Evolutionary conservation across 2,797 vertebrate genomes (phyloP).

Genomic region (Anabas testudineus): DNA sequence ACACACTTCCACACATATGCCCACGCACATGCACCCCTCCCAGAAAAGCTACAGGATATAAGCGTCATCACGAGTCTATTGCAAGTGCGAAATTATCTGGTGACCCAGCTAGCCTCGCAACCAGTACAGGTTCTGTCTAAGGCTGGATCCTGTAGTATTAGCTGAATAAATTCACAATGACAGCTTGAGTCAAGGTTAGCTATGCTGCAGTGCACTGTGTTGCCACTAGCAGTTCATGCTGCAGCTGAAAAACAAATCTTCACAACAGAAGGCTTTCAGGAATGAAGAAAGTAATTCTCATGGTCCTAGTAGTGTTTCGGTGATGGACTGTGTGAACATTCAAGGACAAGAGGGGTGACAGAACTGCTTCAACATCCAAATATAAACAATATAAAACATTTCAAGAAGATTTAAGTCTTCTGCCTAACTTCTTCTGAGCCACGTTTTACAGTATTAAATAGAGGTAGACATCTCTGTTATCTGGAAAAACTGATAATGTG

Average conservation of each 20-base stretch:
- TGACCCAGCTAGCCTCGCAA: slow-evolving; percentile 12
- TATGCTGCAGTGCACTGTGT: slow-evolving; percentile 8
- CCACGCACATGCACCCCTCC: not conserved
- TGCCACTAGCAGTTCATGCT: slow-evolving; percentile 26
- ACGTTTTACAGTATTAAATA: too few relatives aligned
- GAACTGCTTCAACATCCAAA: not conserved
- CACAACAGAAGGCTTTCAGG: slow-evolving; percentile 1
- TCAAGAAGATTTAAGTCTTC: too few relatives aligned
- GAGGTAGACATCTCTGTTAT: too few relatives aligned
- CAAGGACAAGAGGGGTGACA: not conserved
- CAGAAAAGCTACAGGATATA: not conserved
- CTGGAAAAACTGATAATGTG: too few relatives aligned
- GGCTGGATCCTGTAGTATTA: slow-evolving; percentile 38
- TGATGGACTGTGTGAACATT: not conserved
- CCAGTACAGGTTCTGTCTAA: slow-evolving; percentile 16
- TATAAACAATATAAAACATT: too few relatives aligned
- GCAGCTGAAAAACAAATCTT: slow-evolving; percentile 22
- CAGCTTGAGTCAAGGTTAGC: slow-evolving; percentile 57
- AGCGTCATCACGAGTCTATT: slow-evolving; percentile 13
- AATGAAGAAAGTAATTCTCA: not conserved
- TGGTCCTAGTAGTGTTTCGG: not conserved
- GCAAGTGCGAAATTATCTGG: slow-evolving; percentile 7
- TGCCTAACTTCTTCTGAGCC: too few relatives aligned
- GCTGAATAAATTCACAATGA: slow-evolving; percentile 49
- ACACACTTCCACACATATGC: not conserved